A percentile compares a stretch with the other conserved stretches of the same genome.
Conservation (phyloP, 2,113 vertebrate genomes). For the Agapornis roseicollis region DNA sequence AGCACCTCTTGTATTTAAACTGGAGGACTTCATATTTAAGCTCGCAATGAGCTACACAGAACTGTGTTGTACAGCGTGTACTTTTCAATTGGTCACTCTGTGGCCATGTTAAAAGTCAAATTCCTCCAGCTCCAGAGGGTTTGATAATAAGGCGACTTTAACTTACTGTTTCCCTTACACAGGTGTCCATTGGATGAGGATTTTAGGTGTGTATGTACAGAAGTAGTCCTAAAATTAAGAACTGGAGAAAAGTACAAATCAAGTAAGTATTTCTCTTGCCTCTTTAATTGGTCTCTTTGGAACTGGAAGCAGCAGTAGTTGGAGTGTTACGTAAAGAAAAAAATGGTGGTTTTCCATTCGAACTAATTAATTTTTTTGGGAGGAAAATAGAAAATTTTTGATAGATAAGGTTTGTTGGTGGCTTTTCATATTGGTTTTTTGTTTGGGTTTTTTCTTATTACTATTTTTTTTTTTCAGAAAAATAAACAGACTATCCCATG, state of each 20-base stretch:
- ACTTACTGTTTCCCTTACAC: not conserved
- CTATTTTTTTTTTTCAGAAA: not conserved
- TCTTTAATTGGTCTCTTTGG: conserved; percentile 34
- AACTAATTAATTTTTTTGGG: not conserved
- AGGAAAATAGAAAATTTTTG: not conserved
- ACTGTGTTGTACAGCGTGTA: not conserved
- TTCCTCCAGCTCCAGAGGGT: not conserved
- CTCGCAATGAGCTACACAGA: rapidly evolving
- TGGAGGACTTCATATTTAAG: not conserved
- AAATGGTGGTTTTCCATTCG: not conserved
- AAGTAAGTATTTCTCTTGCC: not conserved
- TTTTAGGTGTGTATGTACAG: not conserved
- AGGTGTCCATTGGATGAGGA: not conserved
- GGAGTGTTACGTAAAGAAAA: not conserved
- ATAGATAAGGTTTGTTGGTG: not conserved
- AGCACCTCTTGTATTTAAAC: not conserved
- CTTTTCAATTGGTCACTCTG: not conserved
- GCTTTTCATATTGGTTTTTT: not conserved
- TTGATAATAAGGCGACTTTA: not conserved
- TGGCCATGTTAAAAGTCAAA: not conserved
- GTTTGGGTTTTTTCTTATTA: not conserved
- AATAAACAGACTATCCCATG: not conserved
- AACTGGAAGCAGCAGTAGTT: not conserved
- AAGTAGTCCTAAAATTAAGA: not conserved
- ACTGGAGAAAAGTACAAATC: not conserved